Conservation (phyloP, 1,140 invertebrate genomes). For the Atta colombica region DNA sequence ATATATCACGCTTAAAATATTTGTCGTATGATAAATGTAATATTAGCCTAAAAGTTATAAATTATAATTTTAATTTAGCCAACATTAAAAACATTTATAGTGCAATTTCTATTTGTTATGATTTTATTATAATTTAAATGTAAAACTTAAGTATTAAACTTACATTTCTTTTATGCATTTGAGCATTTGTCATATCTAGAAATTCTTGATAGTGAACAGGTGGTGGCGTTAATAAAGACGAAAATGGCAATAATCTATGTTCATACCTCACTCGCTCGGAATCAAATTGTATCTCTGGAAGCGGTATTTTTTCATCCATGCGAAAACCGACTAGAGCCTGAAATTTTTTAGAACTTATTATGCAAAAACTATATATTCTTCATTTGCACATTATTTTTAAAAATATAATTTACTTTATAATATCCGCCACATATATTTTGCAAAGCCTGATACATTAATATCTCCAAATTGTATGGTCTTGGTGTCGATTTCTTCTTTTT, state of each 20-base stretch:
- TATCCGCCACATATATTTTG: slow-evolving; percentile 98
- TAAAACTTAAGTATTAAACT: slow-evolving; percentile 63
- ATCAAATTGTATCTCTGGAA: slow-evolving; percentile 95
- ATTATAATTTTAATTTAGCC: neutral
- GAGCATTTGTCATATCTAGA: slow-evolving; percentile 88
- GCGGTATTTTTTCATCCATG: slow-evolving; percentile 91
- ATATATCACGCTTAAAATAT: no score
- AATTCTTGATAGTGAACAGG: slow-evolving; percentile 96
- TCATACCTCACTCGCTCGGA: slow-evolving; percentile 97
- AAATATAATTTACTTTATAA: slow-evolving; percentile 91
- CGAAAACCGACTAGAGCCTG: slow-evolving; percentile 92
- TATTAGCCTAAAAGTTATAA: neutral
- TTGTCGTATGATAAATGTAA: no score
- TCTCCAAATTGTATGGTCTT: slow-evolving; percentile 93
- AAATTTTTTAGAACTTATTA: slow-evolving; percentile 67
- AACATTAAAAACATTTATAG: slow-evolving; percentile 4
- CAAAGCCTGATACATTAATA: slow-evolving; percentile 95
- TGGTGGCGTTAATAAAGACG: slow-evolving; percentile 94
- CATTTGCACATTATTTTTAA: neutral
- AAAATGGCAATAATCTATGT: slow-evolving; percentile 96
- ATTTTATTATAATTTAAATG: neutral
- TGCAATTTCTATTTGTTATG: neutral
- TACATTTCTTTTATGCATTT: slow-evolving; percentile 84
- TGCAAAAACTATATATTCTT: neutral
- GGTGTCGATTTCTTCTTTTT: slow-evolving; percentile 90